Base-by-base conservation (phyloP, 2,888 invertebrate species). In the Hydropsyche betteni region DNA sequence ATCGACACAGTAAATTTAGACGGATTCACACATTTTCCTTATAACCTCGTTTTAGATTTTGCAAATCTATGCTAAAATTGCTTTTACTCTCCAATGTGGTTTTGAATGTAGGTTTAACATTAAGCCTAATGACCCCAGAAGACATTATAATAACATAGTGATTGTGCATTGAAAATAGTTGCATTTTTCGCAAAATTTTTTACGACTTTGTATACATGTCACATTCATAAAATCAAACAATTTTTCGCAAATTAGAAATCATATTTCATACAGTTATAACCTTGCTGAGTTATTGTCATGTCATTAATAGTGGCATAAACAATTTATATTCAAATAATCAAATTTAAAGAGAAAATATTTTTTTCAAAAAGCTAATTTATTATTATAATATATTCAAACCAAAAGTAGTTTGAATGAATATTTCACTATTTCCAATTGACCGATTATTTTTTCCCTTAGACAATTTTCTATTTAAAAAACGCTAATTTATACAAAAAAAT, bases 21-120 rank as follows among this genome's bases (percentile, higher is more conserved):
- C 36, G 68, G n/a, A 68, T n/a, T 34, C 16, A 14, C 69, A 38
- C 14, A 51, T 50, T 69, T 69, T 69, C 69, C 44, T 69, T 69
- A 8, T 69, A 69, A 44, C 69, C 69, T 51, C 36, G 50, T 44
- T 69, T 33, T 50, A 24, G 1, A 69, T 14, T 16, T 69, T 69
- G 51, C 44, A 16, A 44, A 68, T 44, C 69, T 51, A 69, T 69
- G 69, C 16, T 69, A 51, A 69, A 44, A 36, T 44, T 44, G 12
- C 69, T 69, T 44, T n/a, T 51, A 24, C 50, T 44, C 51, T 10
- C 14, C 24, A 14, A 69, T 69, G 69, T 50, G 69, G 69, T 69
- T 69, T 69, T 4, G 44, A 69, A 69, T 69, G 69, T 69, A 69
- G 69, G 69, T 44, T 69, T 24, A 58, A 44, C 10, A 4, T 4